Percentiles rank a stretch among this genome's conserved stretches.
phyloP scores from a whole-genome alignment of 2,797 vertebrate genomes.

The Trachurus trachurus region DNA sequence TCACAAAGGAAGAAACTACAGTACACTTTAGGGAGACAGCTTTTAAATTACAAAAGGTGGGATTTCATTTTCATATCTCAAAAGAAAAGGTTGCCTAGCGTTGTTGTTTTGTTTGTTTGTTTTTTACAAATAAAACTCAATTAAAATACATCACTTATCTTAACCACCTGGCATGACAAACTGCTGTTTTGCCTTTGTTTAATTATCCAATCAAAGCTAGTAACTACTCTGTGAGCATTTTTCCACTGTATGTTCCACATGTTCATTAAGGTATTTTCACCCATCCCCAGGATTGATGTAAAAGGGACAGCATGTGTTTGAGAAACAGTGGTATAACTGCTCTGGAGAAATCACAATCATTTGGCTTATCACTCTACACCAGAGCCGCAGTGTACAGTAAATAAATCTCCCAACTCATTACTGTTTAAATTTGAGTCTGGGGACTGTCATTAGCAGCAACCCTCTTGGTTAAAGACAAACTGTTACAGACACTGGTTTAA shows the following conservation, averaged over 20 bases:
- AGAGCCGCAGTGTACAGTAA: slow-evolving; percentile 67
- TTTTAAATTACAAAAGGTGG: not conserved
- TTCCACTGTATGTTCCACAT: slow-evolving; percentile 23
- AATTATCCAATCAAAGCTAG: slow-evolving; percentile 11
- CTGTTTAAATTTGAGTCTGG: slow-evolving; percentile 77
- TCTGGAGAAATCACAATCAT: slow-evolving; percentile 64
- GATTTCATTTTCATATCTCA: slow-evolving; percentile 5
- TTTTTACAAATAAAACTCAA: not conserved
- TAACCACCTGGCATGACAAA: not conserved
- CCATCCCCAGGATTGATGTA: slow-evolving; percentile 25
- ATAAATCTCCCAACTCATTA: slow-evolving; percentile 82
- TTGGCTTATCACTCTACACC: slow-evolving; percentile 69
- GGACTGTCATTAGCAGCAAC: slow-evolving; percentile 78
- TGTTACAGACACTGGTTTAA: slow-evolving; percentile 68
- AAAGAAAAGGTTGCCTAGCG: not conserved
- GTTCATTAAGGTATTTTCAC: slow-evolving; percentile 38
- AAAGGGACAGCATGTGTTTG: slow-evolving; percentile 51
- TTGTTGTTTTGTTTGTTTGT: not conserved
- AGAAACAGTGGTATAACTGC: slow-evolving; percentile 40
- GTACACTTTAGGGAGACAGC: not conserved
- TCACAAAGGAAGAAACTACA: not conserved
- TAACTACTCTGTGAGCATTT: slow-evolving; percentile 12
- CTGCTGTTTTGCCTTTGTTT: not conserved
- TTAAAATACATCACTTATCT: not conserved
- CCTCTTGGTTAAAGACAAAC: slow-evolving; percentile 73